A percentile compares a stretch with the other conserved stretches of the same genome.
phyloP scores from a whole-genome alignment of 2,797 vertebrate genomes.

The Helostoma temminkii region DNA sequence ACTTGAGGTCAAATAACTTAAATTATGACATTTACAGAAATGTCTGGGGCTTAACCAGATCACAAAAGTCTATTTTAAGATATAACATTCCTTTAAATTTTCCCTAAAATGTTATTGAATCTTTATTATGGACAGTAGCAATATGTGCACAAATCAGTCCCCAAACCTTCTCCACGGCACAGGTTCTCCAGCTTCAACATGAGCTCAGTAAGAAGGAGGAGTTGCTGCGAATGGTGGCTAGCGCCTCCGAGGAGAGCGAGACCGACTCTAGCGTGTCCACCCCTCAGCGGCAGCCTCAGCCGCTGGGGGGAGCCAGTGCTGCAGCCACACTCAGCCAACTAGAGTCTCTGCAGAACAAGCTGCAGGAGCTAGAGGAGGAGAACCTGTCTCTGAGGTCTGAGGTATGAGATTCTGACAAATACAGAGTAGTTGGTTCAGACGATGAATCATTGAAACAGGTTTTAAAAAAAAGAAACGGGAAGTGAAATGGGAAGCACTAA shows the following conservation, averaged over 20 bases:
- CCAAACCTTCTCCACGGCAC: not conserved
- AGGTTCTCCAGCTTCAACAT: slow-evolving; percentile 98
- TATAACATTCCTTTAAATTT: too few species aligned
- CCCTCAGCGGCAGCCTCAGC: slow-evolving; percentile 84
- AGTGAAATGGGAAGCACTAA: not conserved
- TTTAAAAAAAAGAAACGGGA: too few species aligned
- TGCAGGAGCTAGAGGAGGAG: slow-evolving; percentile 95
- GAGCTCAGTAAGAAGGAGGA: slow-evolving; percentile 96
- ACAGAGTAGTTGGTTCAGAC: not conserved
- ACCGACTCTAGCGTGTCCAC: slow-evolving; percentile 93
- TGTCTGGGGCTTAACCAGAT: too few species aligned
- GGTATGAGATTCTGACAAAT: slow-evolving; percentile 71
- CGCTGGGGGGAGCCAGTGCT: slow-evolving; percentile 56
- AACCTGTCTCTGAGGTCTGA: slow-evolving; percentile 92
- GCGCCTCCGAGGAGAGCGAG: slow-evolving; percentile 95
- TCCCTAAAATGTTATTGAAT: too few species aligned
- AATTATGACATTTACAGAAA: too few species aligned
- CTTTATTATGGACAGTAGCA: too few species aligned
- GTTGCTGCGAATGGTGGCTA: slow-evolving; percentile 93
- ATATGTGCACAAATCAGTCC: too few species aligned
- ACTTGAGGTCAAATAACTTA: too few species aligned
- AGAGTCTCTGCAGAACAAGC: slow-evolving; percentile 92
- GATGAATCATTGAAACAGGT: not conserved
- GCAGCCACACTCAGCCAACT: slow-evolving; percentile 88
- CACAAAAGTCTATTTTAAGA: too few species aligned